Conservation (phyloP, 2,113 vertebrate species). For the Formicarius rufipectus region DNA sequence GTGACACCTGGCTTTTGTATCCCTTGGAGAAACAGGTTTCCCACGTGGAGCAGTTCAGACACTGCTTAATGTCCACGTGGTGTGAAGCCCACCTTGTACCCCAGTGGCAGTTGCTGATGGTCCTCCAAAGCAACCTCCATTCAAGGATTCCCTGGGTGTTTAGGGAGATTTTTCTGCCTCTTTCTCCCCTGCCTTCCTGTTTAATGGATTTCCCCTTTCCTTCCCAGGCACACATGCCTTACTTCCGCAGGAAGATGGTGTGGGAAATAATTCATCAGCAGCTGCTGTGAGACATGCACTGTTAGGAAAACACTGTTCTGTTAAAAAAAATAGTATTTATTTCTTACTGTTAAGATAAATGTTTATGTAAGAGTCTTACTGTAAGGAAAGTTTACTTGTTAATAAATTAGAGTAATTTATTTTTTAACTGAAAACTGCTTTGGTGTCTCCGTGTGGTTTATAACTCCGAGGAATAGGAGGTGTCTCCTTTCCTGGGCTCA, state of each 20-base stretch:
- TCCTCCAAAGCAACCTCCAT: not conserved
- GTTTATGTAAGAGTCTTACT: not conserved
- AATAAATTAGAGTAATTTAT: not conserved
- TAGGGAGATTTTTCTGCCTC: not conserved
- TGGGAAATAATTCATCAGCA: slow-evolving; percentile 94
- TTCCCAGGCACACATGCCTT: slow-evolving; percentile 87
- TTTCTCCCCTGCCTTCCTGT: not conserved
- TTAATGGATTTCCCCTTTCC: not conserved
- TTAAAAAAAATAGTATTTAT: slow-evolving; percentile 29
- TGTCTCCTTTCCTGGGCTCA: not conserved
- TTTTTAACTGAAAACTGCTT: not conserved
- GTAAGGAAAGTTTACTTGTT: not conserved
- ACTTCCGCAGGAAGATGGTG: slow-evolving; percentile 90
- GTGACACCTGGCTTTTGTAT: not conserved
- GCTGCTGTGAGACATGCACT: slow-evolving; percentile 78
- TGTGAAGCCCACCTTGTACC: not conserved
- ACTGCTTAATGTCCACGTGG: not conserved
- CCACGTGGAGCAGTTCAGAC: not conserved
- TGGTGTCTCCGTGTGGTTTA: not conserved
- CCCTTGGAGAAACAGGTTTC: not conserved
- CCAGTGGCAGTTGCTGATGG: not conserved
- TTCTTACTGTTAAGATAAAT: slow-evolving; percentile 30
- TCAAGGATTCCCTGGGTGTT: not conserved
- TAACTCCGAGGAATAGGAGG: not conserved
- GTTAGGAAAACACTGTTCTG: slow-evolving; percentile 48